These are phyloP conservation scores for Schmidtea mediterranea DNA, from an alignment of 1,140 invertebrate species.

Conservation along the genomic window DNA sequence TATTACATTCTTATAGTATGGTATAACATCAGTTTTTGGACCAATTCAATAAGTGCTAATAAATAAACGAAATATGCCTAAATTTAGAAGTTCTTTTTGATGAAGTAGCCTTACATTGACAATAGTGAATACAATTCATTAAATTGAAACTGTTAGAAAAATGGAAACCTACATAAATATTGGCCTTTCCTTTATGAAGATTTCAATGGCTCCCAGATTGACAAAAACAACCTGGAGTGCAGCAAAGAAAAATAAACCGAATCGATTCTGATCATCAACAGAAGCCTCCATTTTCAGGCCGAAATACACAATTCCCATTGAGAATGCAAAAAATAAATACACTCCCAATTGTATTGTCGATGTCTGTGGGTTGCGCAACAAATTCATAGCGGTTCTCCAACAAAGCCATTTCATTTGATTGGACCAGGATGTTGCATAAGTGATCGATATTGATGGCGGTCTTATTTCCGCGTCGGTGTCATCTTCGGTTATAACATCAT, in stretches of 20 bases:
- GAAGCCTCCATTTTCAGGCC: constrained; percentile 13
- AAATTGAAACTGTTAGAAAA: no score
- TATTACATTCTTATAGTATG: no score
- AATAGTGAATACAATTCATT: no score
- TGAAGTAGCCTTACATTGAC: no score
- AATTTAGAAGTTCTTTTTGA: no score
- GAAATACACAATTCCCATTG: constrained; percentile 21
- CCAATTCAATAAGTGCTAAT: no score
- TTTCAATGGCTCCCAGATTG: constrained; percentile 4
- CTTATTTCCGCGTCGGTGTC: constrained; percentile 11
- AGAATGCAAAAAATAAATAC: constrained; percentile 16
- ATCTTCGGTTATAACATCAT: constrained; percentile 11
- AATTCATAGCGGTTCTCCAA: constrained; percentile 15
- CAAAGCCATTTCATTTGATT: constrained; percentile 11
- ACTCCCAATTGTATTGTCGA: constrained; percentile 17
- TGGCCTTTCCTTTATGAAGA: constrained; percentile 5
- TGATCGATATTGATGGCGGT: neutral
- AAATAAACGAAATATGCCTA: no score
- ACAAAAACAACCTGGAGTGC: constrained; percentile 6
- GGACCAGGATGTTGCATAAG: neutral
- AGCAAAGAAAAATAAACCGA: constrained; percentile 3
- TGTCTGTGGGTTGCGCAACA: constrained; percentile 17
- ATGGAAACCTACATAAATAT: constrained; percentile 2
- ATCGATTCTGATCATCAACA: constrained; percentile 17
- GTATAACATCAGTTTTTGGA: no score